Conservation (phyloP, 37 sponge, comb jelly and placozoan genomes). For the Halichondria panicea region DNA sequence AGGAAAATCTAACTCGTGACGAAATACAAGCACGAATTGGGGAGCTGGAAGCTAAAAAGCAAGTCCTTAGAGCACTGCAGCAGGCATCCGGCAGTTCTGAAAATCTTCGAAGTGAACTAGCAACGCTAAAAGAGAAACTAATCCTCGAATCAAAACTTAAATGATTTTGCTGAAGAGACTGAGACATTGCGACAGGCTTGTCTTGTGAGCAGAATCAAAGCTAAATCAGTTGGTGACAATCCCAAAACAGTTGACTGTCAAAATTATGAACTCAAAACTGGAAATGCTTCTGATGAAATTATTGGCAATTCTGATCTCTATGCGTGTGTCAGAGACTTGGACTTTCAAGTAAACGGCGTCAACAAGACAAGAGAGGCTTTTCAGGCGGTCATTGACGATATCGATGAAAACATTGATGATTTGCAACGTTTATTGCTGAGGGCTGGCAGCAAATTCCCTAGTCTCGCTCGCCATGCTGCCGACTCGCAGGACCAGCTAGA, state of each 20-base stretch:
- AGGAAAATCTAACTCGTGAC: conserved; percentile 15
- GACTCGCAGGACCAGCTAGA: conserved; percentile 41
- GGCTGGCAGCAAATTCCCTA: background rate
- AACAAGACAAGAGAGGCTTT: background rate
- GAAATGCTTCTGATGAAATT: background rate
- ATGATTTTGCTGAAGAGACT: background rate
- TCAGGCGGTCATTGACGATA: background rate
- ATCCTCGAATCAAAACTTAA: background rate
- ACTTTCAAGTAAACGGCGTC: conserved; percentile 3
- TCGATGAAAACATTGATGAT: background rate
- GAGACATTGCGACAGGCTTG: conserved; percentile 9
- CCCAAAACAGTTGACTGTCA: background rate
- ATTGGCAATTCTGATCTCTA: conserved; percentile 16
- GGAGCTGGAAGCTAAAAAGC: conserved; percentile 1
- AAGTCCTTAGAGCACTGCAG: conserved; percentile 14
- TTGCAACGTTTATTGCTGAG: background rate
- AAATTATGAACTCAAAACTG: background rate
- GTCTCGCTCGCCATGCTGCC: conserved; percentile 20
- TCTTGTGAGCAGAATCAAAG: conserved; percentile 2
- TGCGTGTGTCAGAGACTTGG: conserved; percentile 3
- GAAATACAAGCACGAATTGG: conserved; percentile 21
- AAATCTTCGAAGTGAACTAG: background rate
- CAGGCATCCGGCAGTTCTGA: background rate
- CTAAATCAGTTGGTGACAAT: background rate
- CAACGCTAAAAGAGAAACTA: background rate